These are phyloP conservation scores for Bradypodion ventrale DNA, from an alignment of 2,797 vertebrate genomes.

Conservation along the genomic window DNA sequence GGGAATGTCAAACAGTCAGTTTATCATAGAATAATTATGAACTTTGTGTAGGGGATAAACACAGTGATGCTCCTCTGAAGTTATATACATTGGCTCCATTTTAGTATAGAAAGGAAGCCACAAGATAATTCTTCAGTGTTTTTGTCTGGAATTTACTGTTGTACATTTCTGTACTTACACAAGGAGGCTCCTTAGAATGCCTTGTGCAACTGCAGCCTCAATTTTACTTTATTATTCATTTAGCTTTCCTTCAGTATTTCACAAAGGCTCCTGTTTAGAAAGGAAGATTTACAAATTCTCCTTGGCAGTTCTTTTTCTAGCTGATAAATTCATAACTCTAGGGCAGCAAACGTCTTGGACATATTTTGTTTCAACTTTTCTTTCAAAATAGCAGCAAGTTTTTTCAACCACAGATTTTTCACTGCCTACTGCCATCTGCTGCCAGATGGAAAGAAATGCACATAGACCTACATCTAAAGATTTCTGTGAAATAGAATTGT, in stretches of 20 bases:
- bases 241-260: slow-evolving; percentile 56
- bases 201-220: slow-evolving; percentile 37
- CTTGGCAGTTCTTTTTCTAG: slow-evolving; percentile 55
- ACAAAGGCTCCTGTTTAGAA: slow-evolving; percentile 54
- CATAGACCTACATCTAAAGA: slow-evolving; percentile 67
- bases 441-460: slow-evolving; percentile 70
- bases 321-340: slow-evolving; percentile 52
- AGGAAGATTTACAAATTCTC: slow-evolving; percentile 54
- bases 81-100: background rate
- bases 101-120: slow-evolving; percentile 4
- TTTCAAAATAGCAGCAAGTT: slow-evolving; percentile 45
- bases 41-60: background rate
- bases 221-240: slow-evolving; percentile 49
- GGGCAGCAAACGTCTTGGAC: slow-evolving; percentile 65
- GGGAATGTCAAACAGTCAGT: background rate
- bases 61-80: background rate
- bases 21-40: background rate
- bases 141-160: slow-evolving; percentile 25
- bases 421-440: slow-evolving; percentile 82
- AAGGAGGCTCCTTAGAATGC: slow-evolving; percentile 23
- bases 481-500: slow-evolving; percentile 54
- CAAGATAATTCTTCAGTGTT: slow-evolving; percentile 24
- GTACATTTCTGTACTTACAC: slow-evolving; percentile 15
- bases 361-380: slow-evolving; percentile 63
- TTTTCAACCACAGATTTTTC: slow-evolving; percentile 69